Evolutionary conservation across 1,140 invertebrate genomes (phyloP).

Genomic region (Cydia fagiglandana): DNA sequence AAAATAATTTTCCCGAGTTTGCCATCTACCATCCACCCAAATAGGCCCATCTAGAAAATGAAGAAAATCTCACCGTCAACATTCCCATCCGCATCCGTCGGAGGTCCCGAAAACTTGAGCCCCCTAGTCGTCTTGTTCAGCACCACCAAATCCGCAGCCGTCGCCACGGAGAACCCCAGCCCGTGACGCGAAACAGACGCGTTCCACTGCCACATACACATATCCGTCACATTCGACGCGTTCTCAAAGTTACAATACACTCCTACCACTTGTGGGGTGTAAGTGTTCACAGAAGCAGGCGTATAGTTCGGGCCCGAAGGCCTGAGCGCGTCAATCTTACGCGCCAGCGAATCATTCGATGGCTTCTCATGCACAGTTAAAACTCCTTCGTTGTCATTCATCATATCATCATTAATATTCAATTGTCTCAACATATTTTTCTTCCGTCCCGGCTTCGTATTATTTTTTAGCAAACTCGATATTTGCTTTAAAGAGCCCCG

Average conservation of each 20-base stretch:
- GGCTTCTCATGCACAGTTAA: slow-evolving; percentile 55
- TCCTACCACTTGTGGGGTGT: slow-evolving; percentile 67
- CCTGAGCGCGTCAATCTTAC: slow-evolving; percentile 58
- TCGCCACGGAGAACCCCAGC: slow-evolving; percentile 65
- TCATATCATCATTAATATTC: slow-evolving; percentile 53
- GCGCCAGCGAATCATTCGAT: slow-evolving; percentile 53
- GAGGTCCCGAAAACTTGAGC: slow-evolving; percentile 65
- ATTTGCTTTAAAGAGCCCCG: slow-evolving; percentile 62
- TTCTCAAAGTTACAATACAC: slow-evolving; percentile 72
- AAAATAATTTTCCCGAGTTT: too few relatives aligned
- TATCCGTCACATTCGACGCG: slow-evolving; percentile 47
- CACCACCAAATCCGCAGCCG: slow-evolving; percentile 52
- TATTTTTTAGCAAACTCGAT: slow-evolving; percentile 59
- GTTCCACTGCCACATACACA: slow-evolving; percentile 77
- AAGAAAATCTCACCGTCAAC: slow-evolving; percentile 58
- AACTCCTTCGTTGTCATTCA: slow-evolving; percentile 72
- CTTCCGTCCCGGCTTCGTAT: slow-evolving; percentile 49
- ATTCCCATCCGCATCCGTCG: slow-evolving; percentile 69
- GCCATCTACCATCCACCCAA: too few relatives aligned
- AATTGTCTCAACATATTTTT: slow-evolving; percentile 59
- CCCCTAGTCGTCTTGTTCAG: slow-evolving; percentile 61
- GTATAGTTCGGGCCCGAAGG: slow-evolving; percentile 52
- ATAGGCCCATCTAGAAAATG: background rate
- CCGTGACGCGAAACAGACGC: slow-evolving; percentile 58
- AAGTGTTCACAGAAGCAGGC: slow-evolving; percentile 51